Base-by-base conservation (phyloP, 2,797 vertebrate species). In the Antrozous pallidus region DNA sequence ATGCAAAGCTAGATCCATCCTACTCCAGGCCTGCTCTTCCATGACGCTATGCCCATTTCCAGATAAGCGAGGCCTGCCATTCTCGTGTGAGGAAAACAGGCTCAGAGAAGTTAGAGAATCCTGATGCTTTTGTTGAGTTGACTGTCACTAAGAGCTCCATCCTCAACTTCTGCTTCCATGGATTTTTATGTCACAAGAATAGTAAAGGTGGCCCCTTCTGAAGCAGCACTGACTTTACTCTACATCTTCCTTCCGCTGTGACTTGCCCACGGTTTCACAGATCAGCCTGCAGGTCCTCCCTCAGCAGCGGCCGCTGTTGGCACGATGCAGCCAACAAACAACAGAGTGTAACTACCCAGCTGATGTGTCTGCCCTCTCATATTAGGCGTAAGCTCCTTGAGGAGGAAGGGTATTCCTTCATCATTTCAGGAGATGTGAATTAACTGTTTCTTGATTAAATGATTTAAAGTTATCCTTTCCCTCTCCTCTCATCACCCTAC, bases 161-260 rank as follows among this genome's bases (percentile, higher is more conserved):
- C 31, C 45, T 56, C 63, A 31, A 42, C 36, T 75, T 69, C 67
- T 40, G 63, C 47, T 74, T 78, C 83, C 38, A 80, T 33, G 69
- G 63, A 33, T 33, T 92, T 92, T 70, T 88, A 92, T 95, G 54
- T 77, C 80, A 85, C 92, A 71, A 95, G 81, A 95, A 84, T 6
- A 81, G 28, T 36, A 90, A 82, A 88, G 38, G 63, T 2, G 51
- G 42, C 42, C 31, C 18, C 38, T 93, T 93, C 28, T 67, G 63
- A 85, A 84, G 82, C n/a, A 65, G 45, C n/a, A 83, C 11, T 24
- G 38, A 77, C 28, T 82, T 92, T 31, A 90, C 56, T 33, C 26
- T n/a, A 56, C 24, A 86, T 69, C 33, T 5, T 71, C 73, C 33
- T 4, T 88, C 45, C 8, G 75, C 38, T 75, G 38, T 58, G 80